Evolutionary conservation across 2,888 invertebrate species (phyloP), one percentile per base, ranked within the genome.

Genomic region (Bursaphelenchus okinawaensis): DNA sequence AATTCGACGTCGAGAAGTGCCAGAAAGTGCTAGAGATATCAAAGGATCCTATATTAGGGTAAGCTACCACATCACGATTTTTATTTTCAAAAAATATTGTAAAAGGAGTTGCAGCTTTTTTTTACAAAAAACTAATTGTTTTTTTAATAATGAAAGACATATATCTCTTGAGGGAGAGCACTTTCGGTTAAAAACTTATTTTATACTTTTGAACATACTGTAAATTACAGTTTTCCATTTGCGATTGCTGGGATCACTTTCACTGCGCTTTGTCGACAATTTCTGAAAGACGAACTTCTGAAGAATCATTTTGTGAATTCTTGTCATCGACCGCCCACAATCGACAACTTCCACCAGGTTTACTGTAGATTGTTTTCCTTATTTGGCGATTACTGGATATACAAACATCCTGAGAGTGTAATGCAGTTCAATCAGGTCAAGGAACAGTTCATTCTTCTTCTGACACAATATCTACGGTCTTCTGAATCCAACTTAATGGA

Each of bases 381-480:
- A 82, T 96, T 96, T 86, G 93, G 94, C 85, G 89, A 90, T 78
- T 90, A 91, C 84, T 96, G 96, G 96, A 88, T 93, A 74, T 88
- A 89, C 70, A 90, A 91, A 23, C 91, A 92, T 80, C 95, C 96
- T 0, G 88, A 88, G 72, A 90, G 91, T 83, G 92, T 96, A 71
- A 96, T 96, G 95, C 92, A 94, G 82, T 96, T 95, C 84, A 90
- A 91, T 29, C 87, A 87, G 55, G 90, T 95, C 65, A 89, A 90
- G 82, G 89, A 90, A 77, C 89, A 88, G 79, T 96, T 93, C 85
- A 65, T 67, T 50, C 51, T 50, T 22, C n/a, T n/a, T n/a, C n/a
- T n/a, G n/a, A n/a, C n/a, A n/a, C n/a, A n/a, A n/a, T n/a, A n/a
- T n/a, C n/a, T n/a, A n/a, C n/a, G n/a, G n/a, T n/a, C n/a, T n/a